These are phyloP conservation scores for Tetragonula carbonaria DNA, from an alignment of 2,888 invertebrate genomes.

Conservation along the genomic window DNA sequence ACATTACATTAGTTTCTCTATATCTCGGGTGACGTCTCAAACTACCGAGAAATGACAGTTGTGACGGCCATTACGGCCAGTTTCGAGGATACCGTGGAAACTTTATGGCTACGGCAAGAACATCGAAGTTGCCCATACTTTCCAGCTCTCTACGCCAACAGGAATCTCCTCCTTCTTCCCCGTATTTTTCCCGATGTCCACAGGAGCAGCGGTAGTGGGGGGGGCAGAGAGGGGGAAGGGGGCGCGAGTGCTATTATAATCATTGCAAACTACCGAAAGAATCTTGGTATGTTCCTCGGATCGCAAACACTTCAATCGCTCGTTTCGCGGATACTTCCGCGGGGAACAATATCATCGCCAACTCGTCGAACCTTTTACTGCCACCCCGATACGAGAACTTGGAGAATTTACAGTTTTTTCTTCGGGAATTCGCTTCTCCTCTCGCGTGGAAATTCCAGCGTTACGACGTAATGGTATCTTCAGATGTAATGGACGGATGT, in stretches of 20 bases:
- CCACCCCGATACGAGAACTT: background rate
- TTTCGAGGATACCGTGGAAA: slow-evolving; percentile 48
- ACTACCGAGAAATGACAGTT: slow-evolving; percentile 56
- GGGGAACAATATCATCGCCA: slow-evolving; percentile 1
- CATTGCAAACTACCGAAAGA: slow-evolving; percentile 38
- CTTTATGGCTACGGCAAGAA: slow-evolving; percentile 50
- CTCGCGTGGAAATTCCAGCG: background rate
- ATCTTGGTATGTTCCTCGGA: slow-evolving; percentile 23
- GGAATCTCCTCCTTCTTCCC: background rate
- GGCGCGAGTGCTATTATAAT: slow-evolving; percentile 28
- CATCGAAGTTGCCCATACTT: slow-evolving; percentile 51
- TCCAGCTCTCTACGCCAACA: slow-evolving; percentile 5
- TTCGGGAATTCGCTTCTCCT: background rate
- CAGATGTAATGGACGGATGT: background rate
- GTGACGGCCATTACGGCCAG: slow-evolving; percentile 53
- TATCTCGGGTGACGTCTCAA: slow-evolving; percentile 46
- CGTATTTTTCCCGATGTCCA: slow-evolving; percentile 39
- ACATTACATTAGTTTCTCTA: slow-evolving; percentile 56
- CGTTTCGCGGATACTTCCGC: background rate
- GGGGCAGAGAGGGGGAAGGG: too few relatives aligned
- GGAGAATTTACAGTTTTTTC: slow-evolving; percentile 3
- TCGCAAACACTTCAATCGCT: slow-evolving; percentile 20
- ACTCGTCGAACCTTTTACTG: slow-evolving; percentile 10
- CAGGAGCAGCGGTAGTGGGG: too few relatives aligned
- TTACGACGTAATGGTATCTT: background rate